A percentile compares a stretch with the other conserved stretches of the same genome.
phyloP scores from a whole-genome alignment of 2,888 invertebrate genomes.

The Trachelus troglodyta region DNA sequence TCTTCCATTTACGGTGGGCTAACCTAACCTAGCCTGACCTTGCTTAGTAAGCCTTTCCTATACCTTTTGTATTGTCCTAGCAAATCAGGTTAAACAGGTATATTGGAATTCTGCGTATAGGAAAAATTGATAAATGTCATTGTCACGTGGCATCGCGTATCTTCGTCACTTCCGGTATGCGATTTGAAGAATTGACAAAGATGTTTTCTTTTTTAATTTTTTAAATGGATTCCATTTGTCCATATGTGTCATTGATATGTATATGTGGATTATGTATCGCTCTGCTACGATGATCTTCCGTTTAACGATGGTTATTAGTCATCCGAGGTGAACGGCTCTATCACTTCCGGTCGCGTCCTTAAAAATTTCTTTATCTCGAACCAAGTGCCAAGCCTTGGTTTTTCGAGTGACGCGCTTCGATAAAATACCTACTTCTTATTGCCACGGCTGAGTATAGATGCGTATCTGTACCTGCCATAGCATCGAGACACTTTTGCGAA shows the following conservation, averaged over 20 bases:
- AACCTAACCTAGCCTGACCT: background rate
- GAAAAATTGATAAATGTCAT: background rate
- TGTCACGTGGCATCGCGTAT: background rate
- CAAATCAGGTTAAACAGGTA: background rate
- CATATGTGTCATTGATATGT: too few relatives aligned
- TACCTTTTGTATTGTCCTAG: background rate
- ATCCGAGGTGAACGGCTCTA: background rate
- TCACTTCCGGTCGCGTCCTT: background rate
- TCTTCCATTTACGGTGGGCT: background rate
- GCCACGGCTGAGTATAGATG: background rate
- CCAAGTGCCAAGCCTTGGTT: conserved; percentile 60
- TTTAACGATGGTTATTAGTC: background rate
- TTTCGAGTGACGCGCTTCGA: conserved; percentile 48
- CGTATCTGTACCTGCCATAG: background rate
- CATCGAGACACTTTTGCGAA: conserved; percentile 25
- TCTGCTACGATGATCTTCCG: background rate
- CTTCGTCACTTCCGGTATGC: background rate
- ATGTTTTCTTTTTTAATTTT: background rate
- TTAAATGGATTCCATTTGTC: background rate
- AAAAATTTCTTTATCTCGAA: background rate
- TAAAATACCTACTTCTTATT: background rate
- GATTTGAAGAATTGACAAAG: background rate
- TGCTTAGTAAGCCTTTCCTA: background rate
- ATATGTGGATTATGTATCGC: background rate
- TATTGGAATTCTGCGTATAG: background rate